Evolutionary conservation across 2,888 invertebrate genomes (phyloP).

Genomic region (Onthophagus sagittarius): DNA sequence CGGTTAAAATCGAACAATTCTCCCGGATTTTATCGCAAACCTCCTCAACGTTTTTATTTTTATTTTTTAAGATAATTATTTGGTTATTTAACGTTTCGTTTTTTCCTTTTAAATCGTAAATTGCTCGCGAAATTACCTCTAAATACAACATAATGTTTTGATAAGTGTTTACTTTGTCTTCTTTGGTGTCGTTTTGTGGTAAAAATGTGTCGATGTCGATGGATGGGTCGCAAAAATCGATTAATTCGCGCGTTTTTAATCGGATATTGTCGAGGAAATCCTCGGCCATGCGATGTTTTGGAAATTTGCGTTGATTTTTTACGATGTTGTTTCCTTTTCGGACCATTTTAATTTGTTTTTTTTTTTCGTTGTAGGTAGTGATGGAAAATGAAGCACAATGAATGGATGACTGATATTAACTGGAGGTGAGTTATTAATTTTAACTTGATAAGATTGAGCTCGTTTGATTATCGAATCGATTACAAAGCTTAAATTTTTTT

Average conservation of each 20-base stretch:
- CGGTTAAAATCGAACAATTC: background rate
- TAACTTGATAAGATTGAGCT: no score
- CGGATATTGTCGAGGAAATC: conserved; percentile 14
- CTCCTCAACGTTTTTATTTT: background rate
- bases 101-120: background rate
- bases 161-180: conserved; percentile 12
- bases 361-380: background rate
- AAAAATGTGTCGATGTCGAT: background rate
- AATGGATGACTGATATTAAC: background rate
- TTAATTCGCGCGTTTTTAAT: conserved; percentile 2
- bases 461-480: background rate
- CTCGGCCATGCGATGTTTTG: conserved; percentile 7
- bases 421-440: background rate
- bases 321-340: background rate
- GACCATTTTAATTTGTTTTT: background rate
- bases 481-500: background rate
- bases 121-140: conserved; percentile 13
- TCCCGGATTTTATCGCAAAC: background rate
- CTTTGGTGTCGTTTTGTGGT: conserved; percentile 8
- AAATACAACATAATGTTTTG: conserved; percentile 13
- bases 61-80: background rate
- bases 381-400: background rate
- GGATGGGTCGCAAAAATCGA: conserved; percentile 14
- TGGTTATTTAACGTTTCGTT: background rate
- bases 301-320: background rate